phyloP scores from a whole-genome alignment of 2,888 invertebrate genomes.

The Carabus problematicus region DNA sequence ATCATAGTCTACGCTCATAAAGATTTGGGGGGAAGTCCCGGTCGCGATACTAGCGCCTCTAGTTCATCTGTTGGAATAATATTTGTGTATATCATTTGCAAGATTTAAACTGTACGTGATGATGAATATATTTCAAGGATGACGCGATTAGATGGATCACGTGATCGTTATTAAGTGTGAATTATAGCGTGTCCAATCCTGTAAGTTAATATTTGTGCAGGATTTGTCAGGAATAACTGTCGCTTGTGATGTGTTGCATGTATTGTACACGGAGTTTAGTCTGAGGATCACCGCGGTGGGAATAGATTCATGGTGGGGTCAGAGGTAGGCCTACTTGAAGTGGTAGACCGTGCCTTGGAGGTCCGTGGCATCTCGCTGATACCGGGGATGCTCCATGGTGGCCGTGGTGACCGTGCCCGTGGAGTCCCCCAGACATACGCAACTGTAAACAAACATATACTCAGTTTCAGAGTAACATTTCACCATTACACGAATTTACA shows the following conservation, averaged over 20 bases:
- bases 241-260: neutral
- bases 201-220: neutral
- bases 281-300: neutral
- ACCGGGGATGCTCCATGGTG: slow-evolving; percentile 55
- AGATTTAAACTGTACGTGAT: slow-evolving; percentile 22
- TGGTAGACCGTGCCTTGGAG: slow-evolving; percentile 55
- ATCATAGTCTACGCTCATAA: slow-evolving; percentile 4
- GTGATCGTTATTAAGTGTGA: slow-evolving; percentile 25
- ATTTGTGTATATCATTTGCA: slow-evolving; percentile 10
- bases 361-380: slow-evolving; percentile 57
- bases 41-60: no score
- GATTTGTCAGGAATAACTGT: slow-evolving; percentile 43
- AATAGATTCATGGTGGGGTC: slow-evolving; percentile 48
- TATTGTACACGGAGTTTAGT: neutral
- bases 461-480: no score
- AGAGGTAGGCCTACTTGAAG: slow-evolving; percentile 53
- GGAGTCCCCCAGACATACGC: slow-evolving; percentile 65
- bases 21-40: neutral
- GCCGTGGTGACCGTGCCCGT: slow-evolving; percentile 56
- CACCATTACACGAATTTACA: no score
- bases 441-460: slow-evolving; percentile 55
- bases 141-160: slow-evolving; percentile 15
- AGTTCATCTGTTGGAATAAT: neutral
- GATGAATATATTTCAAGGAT: slow-evolving; percentile 18
- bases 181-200: slow-evolving; percentile 13